phyloP scores from a whole-genome alignment of 2,113 vertebrate species.

The Ctenomys sociabilis region DNA sequence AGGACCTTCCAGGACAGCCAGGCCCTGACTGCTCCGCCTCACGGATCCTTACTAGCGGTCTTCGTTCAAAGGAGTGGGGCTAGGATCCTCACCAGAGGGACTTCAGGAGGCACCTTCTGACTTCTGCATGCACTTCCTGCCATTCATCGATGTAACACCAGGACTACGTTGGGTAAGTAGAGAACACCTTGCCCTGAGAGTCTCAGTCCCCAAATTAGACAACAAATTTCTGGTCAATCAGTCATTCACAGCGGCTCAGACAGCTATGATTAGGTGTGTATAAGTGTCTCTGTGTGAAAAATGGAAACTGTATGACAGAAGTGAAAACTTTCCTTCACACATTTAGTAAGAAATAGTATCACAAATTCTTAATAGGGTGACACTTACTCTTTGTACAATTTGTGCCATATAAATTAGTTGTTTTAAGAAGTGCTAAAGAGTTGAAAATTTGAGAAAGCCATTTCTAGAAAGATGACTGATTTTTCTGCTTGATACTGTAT shows the following conservation, averaged over 20 bases:
- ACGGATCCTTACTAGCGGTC: not conserved
- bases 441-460: not conserved
- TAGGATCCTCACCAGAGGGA: not conserved
- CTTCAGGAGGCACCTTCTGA: not conserved
- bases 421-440: not conserved
- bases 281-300: not conserved
- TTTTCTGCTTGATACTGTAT: not conserved
- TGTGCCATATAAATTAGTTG: not conserved
- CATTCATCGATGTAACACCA: not conserved
- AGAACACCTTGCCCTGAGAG: not conserved
- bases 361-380: not conserved
- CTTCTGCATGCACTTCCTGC: not conserved
- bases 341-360: not conserved
- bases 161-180: not conserved
- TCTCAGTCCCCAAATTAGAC: not conserved
- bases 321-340: not conserved
- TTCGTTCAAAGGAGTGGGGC: no score
- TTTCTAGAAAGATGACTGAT: not conserved
- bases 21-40: rapidly evolving
- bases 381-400: not conserved
- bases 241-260: not conserved
- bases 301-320: not conserved
- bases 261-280: not conserved
- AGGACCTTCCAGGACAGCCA: not conserved
- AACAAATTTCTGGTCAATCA: not conserved